Conservation (phyloP, 2,113 vertebrate genomes). For the Sminthopsis crassicaudata region DNA sequence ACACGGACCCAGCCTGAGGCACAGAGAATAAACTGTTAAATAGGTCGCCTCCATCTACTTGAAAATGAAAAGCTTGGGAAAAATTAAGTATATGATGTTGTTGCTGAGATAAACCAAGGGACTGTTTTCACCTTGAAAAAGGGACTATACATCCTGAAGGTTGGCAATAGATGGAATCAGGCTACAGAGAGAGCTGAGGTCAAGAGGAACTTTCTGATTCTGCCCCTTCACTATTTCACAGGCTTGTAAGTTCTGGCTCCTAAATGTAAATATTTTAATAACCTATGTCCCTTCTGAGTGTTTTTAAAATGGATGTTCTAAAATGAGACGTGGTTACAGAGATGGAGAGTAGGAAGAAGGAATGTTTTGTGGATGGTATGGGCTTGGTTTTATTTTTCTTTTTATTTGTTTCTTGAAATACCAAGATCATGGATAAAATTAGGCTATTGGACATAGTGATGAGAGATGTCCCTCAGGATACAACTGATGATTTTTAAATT, state of each 20-base stretch:
- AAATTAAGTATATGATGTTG: conserved; percentile 86
- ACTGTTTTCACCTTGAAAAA: conserved; percentile 87
- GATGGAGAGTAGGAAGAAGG: not conserved
- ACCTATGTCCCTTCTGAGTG: not conserved
- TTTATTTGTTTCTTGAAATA: not conserved
- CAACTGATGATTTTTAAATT: not conserved
- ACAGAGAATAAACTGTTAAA: conserved; percentile 93
- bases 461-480: not conserved
- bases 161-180: conserved; percentile 68
- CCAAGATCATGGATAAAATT: not conserved
- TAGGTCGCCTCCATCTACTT: conserved; percentile 92
- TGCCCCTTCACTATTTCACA: conserved; percentile 57
- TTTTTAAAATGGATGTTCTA: not conserved
- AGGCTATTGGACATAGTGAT: not conserved
- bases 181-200: conserved; percentile 74
- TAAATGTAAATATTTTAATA: conserved; percentile 58
- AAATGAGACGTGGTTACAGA: not conserved
- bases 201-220: conserved; percentile 74
- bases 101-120: conserved; percentile 88
- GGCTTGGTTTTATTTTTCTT: not conserved
- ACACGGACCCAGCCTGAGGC: conserved; percentile 91
- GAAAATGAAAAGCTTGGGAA: conserved; percentile 94
- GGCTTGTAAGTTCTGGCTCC: conserved; percentile 62
- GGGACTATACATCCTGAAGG: conserved; percentile 69
- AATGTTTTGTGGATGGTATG: not conserved